Conservation (phyloP, 2,888 invertebrate genomes). For the Xanthia togata region DNA sequence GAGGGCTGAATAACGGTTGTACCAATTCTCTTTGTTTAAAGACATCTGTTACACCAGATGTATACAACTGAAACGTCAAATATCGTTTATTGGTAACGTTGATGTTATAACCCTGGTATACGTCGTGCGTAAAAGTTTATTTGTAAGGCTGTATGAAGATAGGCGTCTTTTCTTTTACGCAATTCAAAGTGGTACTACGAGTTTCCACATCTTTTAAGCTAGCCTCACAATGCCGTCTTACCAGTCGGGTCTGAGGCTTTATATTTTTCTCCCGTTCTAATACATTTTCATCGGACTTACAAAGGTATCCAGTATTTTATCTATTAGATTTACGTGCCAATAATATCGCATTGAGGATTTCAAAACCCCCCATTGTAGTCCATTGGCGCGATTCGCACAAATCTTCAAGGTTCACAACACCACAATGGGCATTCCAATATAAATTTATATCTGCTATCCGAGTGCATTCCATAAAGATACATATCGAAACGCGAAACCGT, state of each 20-base stretch:
- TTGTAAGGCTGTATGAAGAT: too few species aligned
- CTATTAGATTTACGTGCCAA: conserved; percentile 61
- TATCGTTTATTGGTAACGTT: too few species aligned
- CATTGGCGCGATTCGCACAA: conserved; percentile 62
- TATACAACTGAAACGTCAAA: too few species aligned
- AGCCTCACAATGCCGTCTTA: not conserved
- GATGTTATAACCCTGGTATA: too few species aligned
- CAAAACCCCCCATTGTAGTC: conserved; percentile 56
- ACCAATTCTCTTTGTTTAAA: too few species aligned
- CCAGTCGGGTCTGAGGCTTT: not conserved
- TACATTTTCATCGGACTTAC: conserved; percentile 37
- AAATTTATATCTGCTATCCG: conserved; percentile 69
- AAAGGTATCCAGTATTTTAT: conserved; percentile 54
- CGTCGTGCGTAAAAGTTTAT: too few species aligned
- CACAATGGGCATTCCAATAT: conserved; percentile 73
- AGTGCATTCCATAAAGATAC: conserved; percentile 65
- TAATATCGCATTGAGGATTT: conserved; percentile 57
- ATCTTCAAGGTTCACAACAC: conserved; percentile 68
- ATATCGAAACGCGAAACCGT: conserved; percentile 54
- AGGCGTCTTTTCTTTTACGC: not conserved
- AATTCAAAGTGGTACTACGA: not conserved
- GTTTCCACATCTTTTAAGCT: not conserved
- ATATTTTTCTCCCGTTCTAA: conserved; percentile 13
- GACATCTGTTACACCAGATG: too few species aligned
- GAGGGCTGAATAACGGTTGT: too few species aligned